These are phyloP conservation scores for Baryphthengus martii DNA, from an alignment of 2,113 vertebrate species.

Conservation along the genomic window DNA sequence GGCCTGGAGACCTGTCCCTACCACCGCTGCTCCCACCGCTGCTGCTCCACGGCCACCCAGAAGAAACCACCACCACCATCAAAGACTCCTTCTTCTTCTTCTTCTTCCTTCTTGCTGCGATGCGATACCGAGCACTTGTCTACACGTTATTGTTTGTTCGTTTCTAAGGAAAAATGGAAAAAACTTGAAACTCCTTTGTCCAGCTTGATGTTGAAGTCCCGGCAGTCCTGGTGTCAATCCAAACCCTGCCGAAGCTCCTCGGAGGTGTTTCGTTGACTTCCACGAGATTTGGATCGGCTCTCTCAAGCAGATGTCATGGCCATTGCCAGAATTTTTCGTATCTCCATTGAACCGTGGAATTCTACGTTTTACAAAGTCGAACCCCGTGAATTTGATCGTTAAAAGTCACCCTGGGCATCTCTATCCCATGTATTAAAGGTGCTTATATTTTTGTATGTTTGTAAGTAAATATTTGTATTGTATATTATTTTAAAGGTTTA, in stretches of 20 bases:
- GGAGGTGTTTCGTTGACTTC: not conserved
- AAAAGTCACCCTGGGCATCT: constrained; percentile 73
- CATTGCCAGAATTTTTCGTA: not conserved
- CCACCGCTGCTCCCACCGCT: not conserved
- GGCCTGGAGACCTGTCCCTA: not conserved
- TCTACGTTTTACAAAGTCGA: not conserved
- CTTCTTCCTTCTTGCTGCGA: not conserved
- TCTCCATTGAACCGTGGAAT: not conserved
- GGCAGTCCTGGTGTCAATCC: not conserved
- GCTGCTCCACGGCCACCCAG: not conserved
- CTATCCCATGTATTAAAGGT: constrained; percentile 83
- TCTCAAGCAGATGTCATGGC: not conserved
- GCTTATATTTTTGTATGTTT: constrained; percentile 91
- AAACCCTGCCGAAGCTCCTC: not conserved
- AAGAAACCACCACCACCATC: not conserved
- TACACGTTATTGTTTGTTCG: not conserved
- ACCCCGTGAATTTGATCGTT: not conserved
- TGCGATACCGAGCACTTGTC: not conserved
- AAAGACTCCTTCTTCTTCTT: not conserved
- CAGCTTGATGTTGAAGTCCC: not conserved
- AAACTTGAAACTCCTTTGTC: constrained; percentile 58
- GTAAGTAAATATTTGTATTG: constrained; percentile 91
- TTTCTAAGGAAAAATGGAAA: not conserved
- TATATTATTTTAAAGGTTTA: constrained; percentile 83
- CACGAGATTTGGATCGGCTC: not conserved